Conservation (phyloP, 2,797 vertebrate species). For the Xiphophorus birchmanni region DNA sequence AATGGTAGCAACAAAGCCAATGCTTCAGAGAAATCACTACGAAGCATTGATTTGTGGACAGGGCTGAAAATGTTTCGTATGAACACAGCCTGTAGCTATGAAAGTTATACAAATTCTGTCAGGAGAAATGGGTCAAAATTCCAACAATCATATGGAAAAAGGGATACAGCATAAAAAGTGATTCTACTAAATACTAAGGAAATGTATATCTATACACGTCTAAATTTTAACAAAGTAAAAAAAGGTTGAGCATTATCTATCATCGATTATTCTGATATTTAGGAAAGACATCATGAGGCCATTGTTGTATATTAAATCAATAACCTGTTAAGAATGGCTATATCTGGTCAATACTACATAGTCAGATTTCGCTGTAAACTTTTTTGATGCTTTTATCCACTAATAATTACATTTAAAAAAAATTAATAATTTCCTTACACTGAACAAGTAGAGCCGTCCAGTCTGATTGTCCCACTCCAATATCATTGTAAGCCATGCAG, state of each 20-base stretch:
- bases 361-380: background rate
- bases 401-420: background rate
- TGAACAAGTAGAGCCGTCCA: constrained; percentile 47
- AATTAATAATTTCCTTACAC: constrained; percentile 16
- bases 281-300: background rate
- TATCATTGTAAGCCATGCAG: constrained; percentile 28
- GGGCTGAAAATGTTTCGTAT: background rate
- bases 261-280: background rate
- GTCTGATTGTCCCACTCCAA: constrained; percentile 18
- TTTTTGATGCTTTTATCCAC: background rate
- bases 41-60: background rate
- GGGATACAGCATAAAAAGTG: background rate
- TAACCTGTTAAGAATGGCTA: background rate
- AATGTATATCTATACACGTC: background rate
- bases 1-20: background rate
- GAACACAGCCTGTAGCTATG: background rate
- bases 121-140: background rate
- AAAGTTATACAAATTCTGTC: too few relatives aligned
- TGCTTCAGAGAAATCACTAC: background rate
- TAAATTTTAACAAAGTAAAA: background rate
- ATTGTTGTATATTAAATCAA: background rate
- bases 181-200: background rate
- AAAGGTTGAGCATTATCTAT: background rate
- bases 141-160: background rate
- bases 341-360: background rate